Evolutionary conservation across 2,797 vertebrate genomes (phyloP).

Genomic region (Phaenicophaeus curvirostris): DNA sequence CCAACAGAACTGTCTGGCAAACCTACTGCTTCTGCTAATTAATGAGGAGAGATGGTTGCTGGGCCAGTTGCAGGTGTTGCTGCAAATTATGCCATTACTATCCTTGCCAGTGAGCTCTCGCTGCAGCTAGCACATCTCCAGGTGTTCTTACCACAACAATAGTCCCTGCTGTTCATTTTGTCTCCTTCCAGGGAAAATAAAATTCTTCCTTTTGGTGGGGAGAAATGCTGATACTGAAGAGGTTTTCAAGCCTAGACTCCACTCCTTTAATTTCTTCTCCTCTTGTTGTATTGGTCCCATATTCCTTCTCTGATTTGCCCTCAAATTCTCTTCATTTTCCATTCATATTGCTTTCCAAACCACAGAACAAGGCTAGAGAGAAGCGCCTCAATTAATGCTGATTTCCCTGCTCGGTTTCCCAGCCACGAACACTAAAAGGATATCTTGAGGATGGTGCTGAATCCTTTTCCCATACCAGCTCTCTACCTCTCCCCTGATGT

Average conservation of each 20-base stretch:
- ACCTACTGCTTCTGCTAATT: slow-evolving; percentile 34
- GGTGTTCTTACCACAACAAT: slow-evolving; percentile 57
- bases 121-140: slow-evolving; percentile 39
- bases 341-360: slow-evolving; percentile 39
- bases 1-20: slow-evolving; percentile 30
- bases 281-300: not conserved
- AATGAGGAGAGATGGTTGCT: slow-evolving; percentile 37
- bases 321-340: slow-evolving; percentile 12
- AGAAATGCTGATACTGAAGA: slow-evolving; percentile 1
- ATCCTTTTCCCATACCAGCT: not conserved
- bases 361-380: not conserved
- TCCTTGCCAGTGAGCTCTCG: not conserved
- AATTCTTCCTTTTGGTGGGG: slow-evolving; percentile 25
- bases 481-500: rapidly evolving
- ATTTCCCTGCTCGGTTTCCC: not conserved
- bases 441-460: not conserved
- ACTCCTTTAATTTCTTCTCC: not conserved
- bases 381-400: rapidly evolving
- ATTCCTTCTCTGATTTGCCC: not conserved
- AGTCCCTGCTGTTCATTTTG: slow-evolving; percentile 30
- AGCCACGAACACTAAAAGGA: not conserved
- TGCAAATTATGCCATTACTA: slow-evolving; percentile 42
- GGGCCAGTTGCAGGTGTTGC: slow-evolving; percentile 53
- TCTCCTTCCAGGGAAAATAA: slow-evolving; percentile 53
- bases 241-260: slow-evolving; percentile 13